Conservation (phyloP, 2,888 invertebrate species). For the Drosophila hamatofila region DNA sequence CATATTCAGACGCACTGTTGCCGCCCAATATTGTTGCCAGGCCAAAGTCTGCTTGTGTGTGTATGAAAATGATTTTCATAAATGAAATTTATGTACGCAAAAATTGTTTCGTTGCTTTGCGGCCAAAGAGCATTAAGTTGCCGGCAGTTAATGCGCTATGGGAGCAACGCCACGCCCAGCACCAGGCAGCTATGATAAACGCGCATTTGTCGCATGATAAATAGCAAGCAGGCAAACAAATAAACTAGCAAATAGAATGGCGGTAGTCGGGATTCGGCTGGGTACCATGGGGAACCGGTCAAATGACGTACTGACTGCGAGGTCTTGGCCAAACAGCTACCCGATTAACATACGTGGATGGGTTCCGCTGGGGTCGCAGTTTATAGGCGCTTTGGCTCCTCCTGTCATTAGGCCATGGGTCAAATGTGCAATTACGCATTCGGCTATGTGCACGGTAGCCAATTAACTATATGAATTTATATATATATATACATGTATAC, state of each 20-base stretch:
- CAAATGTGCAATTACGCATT: conserved; percentile 70
- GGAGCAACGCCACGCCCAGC: conserved; percentile 52
- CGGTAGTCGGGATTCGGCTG: conserved; percentile 6
- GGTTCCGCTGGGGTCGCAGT: conserved; percentile 29
- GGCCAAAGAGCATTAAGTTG: conserved; percentile 59
- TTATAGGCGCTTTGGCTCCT: conserved; percentile 41
- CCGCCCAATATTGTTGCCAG: conserved; percentile 32
- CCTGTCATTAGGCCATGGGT: conserved; percentile 47
- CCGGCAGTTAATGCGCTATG: conserved; percentile 53
- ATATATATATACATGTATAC: neutral
- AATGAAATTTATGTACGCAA: conserved; percentile 70
- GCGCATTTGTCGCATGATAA: conserved; percentile 80
- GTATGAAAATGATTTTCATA: conserved; percentile 76
- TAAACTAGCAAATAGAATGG: conserved; percentile 43
- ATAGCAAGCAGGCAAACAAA: conserved; percentile 66
- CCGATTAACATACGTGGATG: conserved; percentile 26
- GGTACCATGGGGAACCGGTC: conserved; percentile 30
- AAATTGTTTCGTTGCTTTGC: conserved; percentile 67
- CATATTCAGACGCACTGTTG: conserved; percentile 65
- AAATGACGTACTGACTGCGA: conserved; percentile 26
- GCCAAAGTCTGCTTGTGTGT: conserved; percentile 17
- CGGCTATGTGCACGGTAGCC: conserved; percentile 49
- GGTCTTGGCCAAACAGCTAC: conserved; percentile 5
- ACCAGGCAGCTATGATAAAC: conserved; percentile 69
- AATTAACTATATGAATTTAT: conserved; percentile 24